Evolutionary conservation across 2,888 invertebrate species (phyloP).

Genomic region (Meta bourneti): DNA sequence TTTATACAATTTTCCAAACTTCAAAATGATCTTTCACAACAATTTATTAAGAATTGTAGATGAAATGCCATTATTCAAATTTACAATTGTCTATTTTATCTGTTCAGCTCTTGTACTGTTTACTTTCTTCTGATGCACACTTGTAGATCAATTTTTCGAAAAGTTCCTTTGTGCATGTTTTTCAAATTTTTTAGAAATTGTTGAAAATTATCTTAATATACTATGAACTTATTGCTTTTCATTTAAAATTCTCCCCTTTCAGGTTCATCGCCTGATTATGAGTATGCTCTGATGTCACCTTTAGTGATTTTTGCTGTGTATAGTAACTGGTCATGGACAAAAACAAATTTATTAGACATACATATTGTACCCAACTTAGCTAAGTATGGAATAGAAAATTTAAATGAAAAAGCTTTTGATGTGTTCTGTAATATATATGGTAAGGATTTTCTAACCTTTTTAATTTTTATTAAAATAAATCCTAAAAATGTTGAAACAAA

Average conservation of each 20-base stretch:
- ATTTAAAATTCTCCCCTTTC: background rate
- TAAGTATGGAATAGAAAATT: background rate
- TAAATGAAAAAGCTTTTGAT: constrained; percentile 13
- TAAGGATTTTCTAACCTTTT: background rate
- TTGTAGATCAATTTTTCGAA: too few relatives aligned
- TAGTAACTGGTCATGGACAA: constrained; percentile 2
- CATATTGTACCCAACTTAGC: constrained; percentile 25
- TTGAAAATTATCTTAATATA: background rate
- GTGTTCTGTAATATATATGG: constrained; percentile 42
- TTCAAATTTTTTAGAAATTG: background rate
- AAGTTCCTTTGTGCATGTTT: background rate
- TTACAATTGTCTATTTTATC: too few relatives aligned
- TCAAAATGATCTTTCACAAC: too few relatives aligned
- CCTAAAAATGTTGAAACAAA: too few relatives aligned
- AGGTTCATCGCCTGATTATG: background rate
- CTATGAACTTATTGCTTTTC: background rate
- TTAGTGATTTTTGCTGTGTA: constrained; percentile 13
- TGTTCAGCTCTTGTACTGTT: too few relatives aligned
- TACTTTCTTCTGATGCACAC: too few relatives aligned
- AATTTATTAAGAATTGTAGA: too few relatives aligned
- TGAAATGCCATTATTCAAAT: too few relatives aligned
- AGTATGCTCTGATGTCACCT: background rate
- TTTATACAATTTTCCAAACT: too few relatives aligned
- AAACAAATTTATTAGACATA: constrained; percentile 3
- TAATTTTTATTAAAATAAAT: background rate